phyloP scores from a whole-genome alignment of 2,113 vertebrate genomes.

The Tympanuchus pallidicinctus region DNA sequence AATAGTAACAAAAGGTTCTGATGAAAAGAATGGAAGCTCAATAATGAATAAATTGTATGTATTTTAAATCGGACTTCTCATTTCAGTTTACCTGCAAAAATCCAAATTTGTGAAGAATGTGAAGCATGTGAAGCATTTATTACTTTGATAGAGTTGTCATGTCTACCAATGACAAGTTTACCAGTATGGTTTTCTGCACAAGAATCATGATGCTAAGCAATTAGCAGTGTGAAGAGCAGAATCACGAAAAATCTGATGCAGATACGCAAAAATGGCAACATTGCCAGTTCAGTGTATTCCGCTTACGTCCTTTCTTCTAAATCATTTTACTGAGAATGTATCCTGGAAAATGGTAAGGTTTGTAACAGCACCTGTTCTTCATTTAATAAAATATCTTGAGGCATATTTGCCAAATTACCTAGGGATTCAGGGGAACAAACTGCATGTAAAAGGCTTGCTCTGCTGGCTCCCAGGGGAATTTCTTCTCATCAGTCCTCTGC shows the following conservation, averaged over 20 bases:
- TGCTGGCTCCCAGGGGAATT: neutral
- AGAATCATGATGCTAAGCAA: neutral
- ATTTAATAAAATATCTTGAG: neutral
- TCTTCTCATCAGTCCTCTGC: neutral
- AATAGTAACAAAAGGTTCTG: neutral
- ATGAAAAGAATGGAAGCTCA: neutral
- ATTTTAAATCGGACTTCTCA: neutral
- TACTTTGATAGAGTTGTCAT: neutral
- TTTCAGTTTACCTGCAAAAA: neutral
- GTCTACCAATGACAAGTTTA: neutral
- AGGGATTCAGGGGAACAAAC: neutral
- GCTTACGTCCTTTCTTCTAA: neutral
- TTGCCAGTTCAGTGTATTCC: neutral
- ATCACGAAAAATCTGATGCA: conserved; percentile 12
- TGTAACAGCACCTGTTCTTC: neutral
- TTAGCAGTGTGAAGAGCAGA: neutral
- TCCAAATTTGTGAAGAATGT: neutral
- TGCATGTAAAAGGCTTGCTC: neutral
- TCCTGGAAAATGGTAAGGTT: neutral
- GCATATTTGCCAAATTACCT: neutral
- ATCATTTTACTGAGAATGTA: neutral
- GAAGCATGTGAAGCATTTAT: neutral
- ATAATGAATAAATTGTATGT: neutral
- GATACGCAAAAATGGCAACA: neutral
- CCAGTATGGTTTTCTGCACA: neutral